Conservation (phyloP, 1,140 invertebrate genomes). For the Drosophila pandora region DNA sequence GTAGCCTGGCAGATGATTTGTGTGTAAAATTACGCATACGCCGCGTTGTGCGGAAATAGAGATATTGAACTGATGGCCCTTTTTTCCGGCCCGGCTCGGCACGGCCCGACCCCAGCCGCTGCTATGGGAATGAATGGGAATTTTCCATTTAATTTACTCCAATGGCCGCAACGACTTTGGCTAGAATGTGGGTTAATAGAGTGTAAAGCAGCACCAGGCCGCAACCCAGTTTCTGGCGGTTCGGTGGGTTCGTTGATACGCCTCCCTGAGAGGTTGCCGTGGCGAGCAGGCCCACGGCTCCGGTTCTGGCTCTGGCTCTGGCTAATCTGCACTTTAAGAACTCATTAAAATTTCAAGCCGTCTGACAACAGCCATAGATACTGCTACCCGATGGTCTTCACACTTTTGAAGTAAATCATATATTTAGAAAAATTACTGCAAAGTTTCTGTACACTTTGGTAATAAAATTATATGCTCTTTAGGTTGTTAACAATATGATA, state of each 20-base stretch:
- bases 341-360: slow-evolving; percentile 73
- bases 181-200: slow-evolving; percentile 82
- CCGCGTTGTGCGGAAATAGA: slow-evolving; percentile 28
- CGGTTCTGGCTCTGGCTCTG: not conserved
- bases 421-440: not conserved
- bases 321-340: slow-evolving; percentile 67
- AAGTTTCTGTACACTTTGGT: no score
- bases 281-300: slow-evolving; percentile 2
- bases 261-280: slow-evolving; percentile 4
- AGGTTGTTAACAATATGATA: slow-evolving; percentile 4
- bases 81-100: no score
- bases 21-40: slow-evolving; percentile 22
- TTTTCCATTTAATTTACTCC: slow-evolving; percentile 81
- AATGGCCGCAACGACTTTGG: slow-evolving; percentile 55
- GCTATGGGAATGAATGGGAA: slow-evolving; percentile 44
- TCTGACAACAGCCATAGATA: slow-evolving; percentile 16
- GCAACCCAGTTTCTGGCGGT: slow-evolving; percentile 68
- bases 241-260: slow-evolving; percentile 2
- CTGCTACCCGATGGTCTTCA: slow-evolving; percentile 28
- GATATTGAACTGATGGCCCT: slow-evolving; percentile 22
- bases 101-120: not conserved
- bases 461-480: not conserved
- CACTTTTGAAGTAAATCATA: slow-evolving; percentile 5
- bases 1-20: slow-evolving; percentile 3
- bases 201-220: slow-evolving; percentile 67